Conservation (phyloP, 2,797 vertebrate species). For the Scomberomorus guttatus region DNA sequence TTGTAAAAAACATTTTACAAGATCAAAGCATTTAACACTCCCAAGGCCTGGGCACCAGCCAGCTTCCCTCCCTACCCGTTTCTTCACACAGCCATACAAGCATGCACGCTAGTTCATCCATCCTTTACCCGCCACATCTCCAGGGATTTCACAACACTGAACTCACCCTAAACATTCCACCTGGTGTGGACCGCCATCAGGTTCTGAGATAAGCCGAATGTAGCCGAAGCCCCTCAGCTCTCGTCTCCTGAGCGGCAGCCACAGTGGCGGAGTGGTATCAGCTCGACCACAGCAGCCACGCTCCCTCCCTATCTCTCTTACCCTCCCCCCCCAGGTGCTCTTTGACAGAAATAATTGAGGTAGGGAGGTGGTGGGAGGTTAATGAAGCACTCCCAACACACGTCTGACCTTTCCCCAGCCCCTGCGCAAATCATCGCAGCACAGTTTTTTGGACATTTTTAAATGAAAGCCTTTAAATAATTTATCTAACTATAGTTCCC, state of each 20-base stretch:
- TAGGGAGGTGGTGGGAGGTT: slow-evolving; percentile 85
- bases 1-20: slow-evolving; percentile 74
- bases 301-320: slow-evolving; percentile 51
- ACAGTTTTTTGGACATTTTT: slow-evolving; percentile 86
- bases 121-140: slow-evolving; percentile 62
- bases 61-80: slow-evolving; percentile 41
- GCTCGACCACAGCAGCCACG: slow-evolving; percentile 65
- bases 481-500: slow-evolving; percentile 89
- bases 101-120: slow-evolving; percentile 47
- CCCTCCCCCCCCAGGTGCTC: slow-evolving; percentile 66
- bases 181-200: slow-evolving; percentile 77
- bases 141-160: slow-evolving; percentile 63
- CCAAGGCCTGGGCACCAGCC: slow-evolving; percentile 59
- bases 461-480: slow-evolving; percentile 91
- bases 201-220: slow-evolving; percentile 71
- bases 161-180: slow-evolving; percentile 69
- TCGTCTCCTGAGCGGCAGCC: slow-evolving; percentile 58
- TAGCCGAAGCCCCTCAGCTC: slow-evolving; percentile 67
- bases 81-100: slow-evolving; percentile 12
- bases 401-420: slow-evolving; percentile 86
- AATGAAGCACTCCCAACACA: slow-evolving; percentile 88
- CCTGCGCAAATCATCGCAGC: slow-evolving; percentile 82
- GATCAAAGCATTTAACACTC: slow-evolving; percentile 79
- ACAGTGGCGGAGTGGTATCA: slow-evolving; percentile 69
- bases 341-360: slow-evolving; percentile 86